Evolutionary conservation across 2,888 invertebrate species (phyloP).

Genomic region (Corbicula japonica): DNA sequence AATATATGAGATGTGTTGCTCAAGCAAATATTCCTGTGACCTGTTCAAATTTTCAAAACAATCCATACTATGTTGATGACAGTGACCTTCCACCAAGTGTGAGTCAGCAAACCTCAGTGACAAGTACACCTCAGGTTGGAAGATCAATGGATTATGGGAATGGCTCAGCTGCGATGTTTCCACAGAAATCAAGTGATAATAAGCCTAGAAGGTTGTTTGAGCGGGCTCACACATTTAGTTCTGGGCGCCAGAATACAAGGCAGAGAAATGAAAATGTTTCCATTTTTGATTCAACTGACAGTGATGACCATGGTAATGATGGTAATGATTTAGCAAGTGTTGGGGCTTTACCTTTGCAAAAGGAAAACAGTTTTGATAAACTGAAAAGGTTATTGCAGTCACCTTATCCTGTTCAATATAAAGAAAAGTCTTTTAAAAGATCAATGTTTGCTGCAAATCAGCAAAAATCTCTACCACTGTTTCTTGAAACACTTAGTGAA

Average conservation of each 20-base stretch:
- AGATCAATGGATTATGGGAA: conserved; percentile 45
- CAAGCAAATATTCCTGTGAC: conserved; percentile 12
- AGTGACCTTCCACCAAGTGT: conserved; percentile 61
- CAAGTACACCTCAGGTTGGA: conserved; percentile 43
- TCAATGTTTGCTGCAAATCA: conserved; percentile 71
- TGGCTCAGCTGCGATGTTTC: conserved; percentile 16
- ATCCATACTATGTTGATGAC: conserved; percentile 51
- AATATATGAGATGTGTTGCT: conserved; percentile 32
- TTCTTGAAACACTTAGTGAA: conserved; percentile 79
- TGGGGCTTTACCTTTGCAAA: conserved; percentile 49
- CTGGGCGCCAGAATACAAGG: background rate
- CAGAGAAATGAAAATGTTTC: background rate
- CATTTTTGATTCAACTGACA: background rate
- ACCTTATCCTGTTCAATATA: conserved; percentile 17
- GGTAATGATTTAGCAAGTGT: conserved; percentile 28
- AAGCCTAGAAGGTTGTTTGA: conserved; percentile 1
- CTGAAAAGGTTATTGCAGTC: conserved; percentile 55
- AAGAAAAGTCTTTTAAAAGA: conserved; percentile 45
- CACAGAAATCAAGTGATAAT: background rate
- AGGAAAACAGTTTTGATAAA: conserved; percentile 64
- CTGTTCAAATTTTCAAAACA: background rate
- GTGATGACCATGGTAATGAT: background rate
- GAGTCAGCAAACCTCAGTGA: conserved; percentile 55
- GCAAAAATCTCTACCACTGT: conserved; percentile 80
- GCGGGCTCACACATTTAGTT: conserved; percentile 22